Evolutionary conservation across 1,140 invertebrate genomes (phyloP).

Genomic region (Brachionus koreanus): DNA sequence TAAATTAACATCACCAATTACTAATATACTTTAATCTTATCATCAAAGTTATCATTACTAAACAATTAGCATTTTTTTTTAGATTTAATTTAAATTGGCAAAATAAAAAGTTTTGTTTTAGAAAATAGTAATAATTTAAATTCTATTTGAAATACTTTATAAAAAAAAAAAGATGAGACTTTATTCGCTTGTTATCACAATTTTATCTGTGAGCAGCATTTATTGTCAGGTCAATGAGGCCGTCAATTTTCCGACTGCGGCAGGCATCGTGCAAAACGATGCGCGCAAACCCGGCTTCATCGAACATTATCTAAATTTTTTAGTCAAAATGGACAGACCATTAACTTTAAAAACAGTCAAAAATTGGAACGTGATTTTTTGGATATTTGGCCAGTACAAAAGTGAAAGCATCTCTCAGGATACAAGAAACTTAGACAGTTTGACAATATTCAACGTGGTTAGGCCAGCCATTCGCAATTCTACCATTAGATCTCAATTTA

Average conservation of each 20-base stretch:
- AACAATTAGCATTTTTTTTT: neutral
- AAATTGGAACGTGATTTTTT: neutral
- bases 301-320: neutral
- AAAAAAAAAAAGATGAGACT: neutral
- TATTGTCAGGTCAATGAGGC: neutral
- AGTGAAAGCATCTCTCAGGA: neutral
- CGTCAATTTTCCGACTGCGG: neutral
- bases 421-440: neutral
- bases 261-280: neutral
- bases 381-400: neutral
- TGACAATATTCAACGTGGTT: neutral
- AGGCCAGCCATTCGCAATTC: neutral
- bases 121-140: neutral
- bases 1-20: neutral
- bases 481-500: constrained; percentile 14
- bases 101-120: constrained; percentile 23
- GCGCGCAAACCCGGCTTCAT: neutral
- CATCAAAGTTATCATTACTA: neutral
- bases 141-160: neutral
- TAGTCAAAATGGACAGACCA: neutral
- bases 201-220: neutral
- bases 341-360: neutral
- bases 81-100: neutral
- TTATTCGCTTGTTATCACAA: neutral
- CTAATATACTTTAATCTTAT: neutral